A percentile compares a stretch with the other conserved stretches of the same genome.
Conservation (phyloP, 2,797 vertebrate genomes). For the Tangara arthus region DNA sequence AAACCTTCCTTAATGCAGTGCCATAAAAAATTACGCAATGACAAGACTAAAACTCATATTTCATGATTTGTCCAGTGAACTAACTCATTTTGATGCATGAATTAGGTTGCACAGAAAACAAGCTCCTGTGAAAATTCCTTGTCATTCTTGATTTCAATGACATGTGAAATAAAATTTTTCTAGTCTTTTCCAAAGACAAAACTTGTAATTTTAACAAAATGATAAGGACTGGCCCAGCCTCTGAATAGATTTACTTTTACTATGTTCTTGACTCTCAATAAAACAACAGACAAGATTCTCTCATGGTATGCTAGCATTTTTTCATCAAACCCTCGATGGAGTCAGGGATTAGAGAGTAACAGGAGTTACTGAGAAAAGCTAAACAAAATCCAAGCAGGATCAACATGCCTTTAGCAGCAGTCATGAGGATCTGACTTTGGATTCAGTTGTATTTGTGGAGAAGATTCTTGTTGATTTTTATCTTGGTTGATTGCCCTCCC, state of each 20-base stretch:
- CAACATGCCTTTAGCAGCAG: not conserved
- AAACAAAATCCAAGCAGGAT: not conserved
- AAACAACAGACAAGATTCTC: not conserved
- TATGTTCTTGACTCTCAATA: not conserved
- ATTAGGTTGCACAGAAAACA: not conserved
- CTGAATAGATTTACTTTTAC: not conserved
- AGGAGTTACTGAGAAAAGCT: not conserved
- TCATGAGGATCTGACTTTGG: not conserved
- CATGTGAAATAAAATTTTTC: not conserved
- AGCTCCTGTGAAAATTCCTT: constrained; percentile 22
- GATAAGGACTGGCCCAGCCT: not conserved
- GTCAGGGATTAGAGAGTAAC: not conserved
- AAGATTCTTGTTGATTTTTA: not conserved
- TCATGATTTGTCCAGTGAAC: not conserved
- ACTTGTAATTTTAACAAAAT: not conserved
- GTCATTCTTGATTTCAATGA: not conserved
- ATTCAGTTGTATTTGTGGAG: not conserved
- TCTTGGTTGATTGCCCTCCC: not conserved
- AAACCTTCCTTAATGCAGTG: not conserved
- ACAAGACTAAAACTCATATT: not conserved
- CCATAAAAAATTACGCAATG: not conserved
- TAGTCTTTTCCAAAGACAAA: not conserved
- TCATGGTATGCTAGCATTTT: not conserved
- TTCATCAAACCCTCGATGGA: not conserved
- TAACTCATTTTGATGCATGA: constrained; percentile 14